Evolutionary conservation across 2,113 vertebrate genomes (phyloP).

Genomic region (Romanogobio albipinnatus): DNA sequence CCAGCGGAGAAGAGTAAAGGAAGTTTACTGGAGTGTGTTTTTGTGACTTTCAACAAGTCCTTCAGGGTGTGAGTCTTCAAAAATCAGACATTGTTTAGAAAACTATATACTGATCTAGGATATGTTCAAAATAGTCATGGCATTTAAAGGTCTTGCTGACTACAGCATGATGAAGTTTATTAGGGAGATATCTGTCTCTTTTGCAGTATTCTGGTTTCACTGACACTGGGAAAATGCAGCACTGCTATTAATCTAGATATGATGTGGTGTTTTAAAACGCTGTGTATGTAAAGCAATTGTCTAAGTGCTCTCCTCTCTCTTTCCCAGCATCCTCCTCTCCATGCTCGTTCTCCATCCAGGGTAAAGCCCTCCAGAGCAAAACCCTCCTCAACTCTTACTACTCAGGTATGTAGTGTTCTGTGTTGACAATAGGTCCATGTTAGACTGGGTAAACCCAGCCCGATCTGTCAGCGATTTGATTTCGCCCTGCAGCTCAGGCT

Average conservation of each 20-base stretch:
- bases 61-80: background rate
- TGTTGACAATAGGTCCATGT: background rate
- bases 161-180: background rate
- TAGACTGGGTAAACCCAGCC: too few relatives aligned
- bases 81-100: background rate
- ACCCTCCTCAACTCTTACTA: constrained; percentile 86
- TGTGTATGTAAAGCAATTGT: constrained; percentile 41
- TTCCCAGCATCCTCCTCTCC: constrained; percentile 80
- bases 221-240: background rate
- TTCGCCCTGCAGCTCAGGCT: too few relatives aligned
- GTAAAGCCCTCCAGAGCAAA: constrained; percentile 87
- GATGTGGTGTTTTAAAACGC: constrained; percentile 7
- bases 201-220: background rate
- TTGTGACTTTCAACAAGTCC: background rate
- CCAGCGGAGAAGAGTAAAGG: background rate
- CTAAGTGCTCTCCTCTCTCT: constrained; percentile 68
- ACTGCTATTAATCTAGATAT: background rate
- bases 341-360: constrained; percentile 88
- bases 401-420: constrained; percentile 70
- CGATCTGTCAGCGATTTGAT: too few relatives aligned
- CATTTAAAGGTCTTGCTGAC: constrained; percentile 17
- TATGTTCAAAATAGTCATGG: background rate
- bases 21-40: background rate
- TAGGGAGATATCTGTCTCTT: constrained; percentile 4
- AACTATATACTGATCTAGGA: background rate